These are phyloP conservation scores for Macaca nemestrina DNA, from an alignment of 2,113 vertebrate species.

Conservation along the genomic window DNA sequence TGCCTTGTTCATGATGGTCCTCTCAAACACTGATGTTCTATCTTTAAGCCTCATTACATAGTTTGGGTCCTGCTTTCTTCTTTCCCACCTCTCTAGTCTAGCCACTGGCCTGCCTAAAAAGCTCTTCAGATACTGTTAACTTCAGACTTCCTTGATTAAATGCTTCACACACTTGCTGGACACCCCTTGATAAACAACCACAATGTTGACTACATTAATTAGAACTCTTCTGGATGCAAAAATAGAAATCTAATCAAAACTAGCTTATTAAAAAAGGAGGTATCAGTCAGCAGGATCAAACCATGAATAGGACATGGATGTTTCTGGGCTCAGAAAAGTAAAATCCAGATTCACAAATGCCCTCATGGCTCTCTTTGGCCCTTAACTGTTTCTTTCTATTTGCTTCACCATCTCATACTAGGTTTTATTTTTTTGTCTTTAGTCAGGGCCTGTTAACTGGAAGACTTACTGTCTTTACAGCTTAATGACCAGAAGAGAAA, in stretches of 20 bases:
- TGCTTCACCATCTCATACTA: not conserved
- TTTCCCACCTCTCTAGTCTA: not conserved
- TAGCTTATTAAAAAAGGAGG: not conserved
- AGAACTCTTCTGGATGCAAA: not conserved
- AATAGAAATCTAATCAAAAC: not conserved
- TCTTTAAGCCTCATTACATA: not conserved
- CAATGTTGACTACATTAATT: not conserved
- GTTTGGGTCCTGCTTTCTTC: not conserved
- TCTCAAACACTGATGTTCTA: not conserved
- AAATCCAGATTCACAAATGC: not conserved
- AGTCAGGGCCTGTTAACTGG: not conserved
- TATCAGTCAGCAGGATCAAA: not conserved
- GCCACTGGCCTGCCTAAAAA: not conserved
- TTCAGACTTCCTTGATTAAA: not conserved
- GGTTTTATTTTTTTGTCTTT: not conserved
- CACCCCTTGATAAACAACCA: not conserved
- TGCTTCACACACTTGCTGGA: not conserved
- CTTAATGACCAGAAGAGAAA: not conserved
- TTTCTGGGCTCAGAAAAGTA: not conserved
- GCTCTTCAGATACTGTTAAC: not conserved
- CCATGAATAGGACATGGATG: rapidly evolving
- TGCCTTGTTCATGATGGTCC: not conserved
- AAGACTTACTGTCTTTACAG: not conserved
- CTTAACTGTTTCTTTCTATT: not conserved
- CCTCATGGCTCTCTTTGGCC: not conserved